Conservation (phyloP, 2,113 vertebrate genomes). For the Oncorhynchus nerka region DNA sequence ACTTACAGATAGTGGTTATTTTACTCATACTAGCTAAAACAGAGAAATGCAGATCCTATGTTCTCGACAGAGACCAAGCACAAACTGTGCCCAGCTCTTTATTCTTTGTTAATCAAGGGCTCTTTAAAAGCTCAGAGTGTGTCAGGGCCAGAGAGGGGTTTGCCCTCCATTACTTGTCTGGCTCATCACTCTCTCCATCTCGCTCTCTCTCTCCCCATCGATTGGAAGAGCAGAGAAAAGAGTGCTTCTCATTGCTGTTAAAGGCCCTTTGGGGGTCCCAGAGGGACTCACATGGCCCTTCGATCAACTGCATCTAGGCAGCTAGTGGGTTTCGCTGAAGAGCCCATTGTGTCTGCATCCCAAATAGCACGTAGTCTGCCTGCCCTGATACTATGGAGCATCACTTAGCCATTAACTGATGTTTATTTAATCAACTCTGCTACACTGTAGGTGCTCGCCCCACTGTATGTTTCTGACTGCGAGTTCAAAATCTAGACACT, state of each 20-base stretch:
- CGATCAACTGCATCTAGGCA: conserved; percentile 7
- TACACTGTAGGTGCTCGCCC: neutral
- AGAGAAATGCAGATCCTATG: too few species aligned
- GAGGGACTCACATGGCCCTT: conserved; percentile 42
- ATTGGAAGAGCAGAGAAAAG: conserved; percentile 20
- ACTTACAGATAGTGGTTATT: neutral
- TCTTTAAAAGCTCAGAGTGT: conserved; percentile 29
- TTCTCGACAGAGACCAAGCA: neutral
- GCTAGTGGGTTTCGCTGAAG: neutral
- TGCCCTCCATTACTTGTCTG: conserved; percentile 35
- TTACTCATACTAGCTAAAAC: neutral
- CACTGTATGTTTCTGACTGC: neutral
- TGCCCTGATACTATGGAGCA: conserved; percentile 17
- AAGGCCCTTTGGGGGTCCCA: conserved; percentile 35
- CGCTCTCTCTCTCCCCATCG: conserved; percentile 18
- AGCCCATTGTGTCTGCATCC: too few species aligned
- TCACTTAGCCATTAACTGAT: conserved; percentile 34
- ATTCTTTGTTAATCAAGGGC: neutral
- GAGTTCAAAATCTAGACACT: neutral
- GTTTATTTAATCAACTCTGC: conserved; percentile 25
- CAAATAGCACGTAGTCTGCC: neutral
- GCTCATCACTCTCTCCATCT: conserved; percentile 14
- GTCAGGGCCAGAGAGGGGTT: conserved; percentile 13
- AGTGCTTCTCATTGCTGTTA: conserved; percentile 54
- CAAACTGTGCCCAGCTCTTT: neutral